Percentiles rank a stretch among this genome's conserved stretches.
These are phyloP conservation scores for Deilephila porcellus DNA, from an alignment of 2,888 invertebrate species.

Conservation along the genomic window DNA sequence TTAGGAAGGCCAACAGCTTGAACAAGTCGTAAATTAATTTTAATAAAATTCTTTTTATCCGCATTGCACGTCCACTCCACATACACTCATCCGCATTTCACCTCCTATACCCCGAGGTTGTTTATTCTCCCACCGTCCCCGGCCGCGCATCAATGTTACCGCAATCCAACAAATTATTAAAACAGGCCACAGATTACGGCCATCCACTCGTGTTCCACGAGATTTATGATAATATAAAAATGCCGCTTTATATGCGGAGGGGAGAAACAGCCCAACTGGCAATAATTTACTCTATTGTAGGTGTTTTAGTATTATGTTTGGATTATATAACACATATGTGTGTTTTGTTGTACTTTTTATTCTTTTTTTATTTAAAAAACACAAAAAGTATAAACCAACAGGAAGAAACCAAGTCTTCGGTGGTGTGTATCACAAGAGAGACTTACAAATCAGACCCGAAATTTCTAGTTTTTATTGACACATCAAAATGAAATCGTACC, in stretches of 20 bases:
- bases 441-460: too few relatives aligned
- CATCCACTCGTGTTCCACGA: constrained; percentile 38
- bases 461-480: too few relatives aligned
- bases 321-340: too few relatives aligned
- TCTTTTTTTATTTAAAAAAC: too few relatives aligned
- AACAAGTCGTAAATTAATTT: too few relatives aligned
- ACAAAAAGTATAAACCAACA: too few relatives aligned
- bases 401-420: too few relatives aligned
- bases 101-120: background rate
- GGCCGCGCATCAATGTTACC: constrained; percentile 13
- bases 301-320: background rate
- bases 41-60: background rate
- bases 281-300: background rate
- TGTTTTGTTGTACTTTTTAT: too few relatives aligned
- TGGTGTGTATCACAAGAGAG: too few relatives aligned
- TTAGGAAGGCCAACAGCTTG: too few relatives aligned
- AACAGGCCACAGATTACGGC: constrained; percentile 41
- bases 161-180: constrained; percentile 51
- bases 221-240: constrained; percentile 44
- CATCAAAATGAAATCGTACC: too few relatives aligned
- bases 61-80: background rate
- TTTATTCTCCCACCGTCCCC: background rate
- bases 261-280: background rate
- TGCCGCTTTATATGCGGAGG: constrained; percentile 4
- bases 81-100: background rate